These are phyloP conservation scores for Hirtodrosophila histrioides DNA, from an alignment of 2,888 invertebrate genomes.

Conservation along the genomic window DNA sequence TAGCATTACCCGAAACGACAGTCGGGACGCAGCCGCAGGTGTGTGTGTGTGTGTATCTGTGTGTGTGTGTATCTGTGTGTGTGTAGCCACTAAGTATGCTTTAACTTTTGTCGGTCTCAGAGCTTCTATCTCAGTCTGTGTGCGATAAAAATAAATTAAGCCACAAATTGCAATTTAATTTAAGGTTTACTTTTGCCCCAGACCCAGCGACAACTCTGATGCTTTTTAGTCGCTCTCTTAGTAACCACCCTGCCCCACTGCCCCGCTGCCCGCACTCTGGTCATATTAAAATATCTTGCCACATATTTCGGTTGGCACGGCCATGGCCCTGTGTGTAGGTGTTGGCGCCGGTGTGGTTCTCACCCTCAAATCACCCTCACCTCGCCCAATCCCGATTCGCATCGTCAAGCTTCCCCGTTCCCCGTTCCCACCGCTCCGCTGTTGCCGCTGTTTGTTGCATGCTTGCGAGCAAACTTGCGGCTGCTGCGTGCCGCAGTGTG, in stretches of 20 bases:
- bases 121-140: conserved; percentile 43
- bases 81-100: conserved; percentile 64
- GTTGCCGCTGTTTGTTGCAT: conserved; percentile 34
- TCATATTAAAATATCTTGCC: conserved; percentile 78
- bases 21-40: conserved; percentile 18
- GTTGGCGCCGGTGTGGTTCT: too few species aligned
- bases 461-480: conserved; percentile 43
- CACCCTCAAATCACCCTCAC: neutral
- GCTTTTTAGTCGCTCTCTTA: conserved; percentile 8
- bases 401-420: neutral
- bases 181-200: conserved; percentile 66
- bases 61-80: conserved; percentile 19
- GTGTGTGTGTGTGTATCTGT: neutral
- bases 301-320: conserved; percentile 65
- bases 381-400: neutral
- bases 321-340: conserved; percentile 40
- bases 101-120: conserved; percentile 45
- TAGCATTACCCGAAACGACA: conserved; percentile 51
- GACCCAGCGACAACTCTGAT: conserved; percentile 21
- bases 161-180: conserved; percentile 78
- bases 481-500: conserved; percentile 20
- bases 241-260: neutral
- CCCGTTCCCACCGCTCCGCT: neutral
- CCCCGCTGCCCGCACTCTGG: conserved; percentile 22
- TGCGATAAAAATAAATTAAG: conserved; percentile 77